Evolutionary conservation across 2,113 vertebrate genomes (phyloP).

Genomic region (Burhinus oedicnemus): DNA sequence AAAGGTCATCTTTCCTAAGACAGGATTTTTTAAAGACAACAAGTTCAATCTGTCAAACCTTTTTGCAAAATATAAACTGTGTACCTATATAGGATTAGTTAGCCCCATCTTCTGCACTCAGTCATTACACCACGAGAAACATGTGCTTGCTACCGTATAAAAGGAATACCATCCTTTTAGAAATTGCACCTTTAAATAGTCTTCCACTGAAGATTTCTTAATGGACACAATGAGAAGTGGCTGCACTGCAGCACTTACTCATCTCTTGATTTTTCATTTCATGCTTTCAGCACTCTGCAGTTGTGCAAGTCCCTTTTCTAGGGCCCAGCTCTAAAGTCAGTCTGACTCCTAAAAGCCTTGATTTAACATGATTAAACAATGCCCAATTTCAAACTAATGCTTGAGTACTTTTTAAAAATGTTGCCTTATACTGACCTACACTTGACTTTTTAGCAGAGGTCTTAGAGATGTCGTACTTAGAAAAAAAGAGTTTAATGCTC

Average conservation of each 20-base stretch:
- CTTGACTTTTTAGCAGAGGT: background rate
- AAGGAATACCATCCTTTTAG: background rate
- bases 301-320: background rate
- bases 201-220: background rate
- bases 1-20: background rate
- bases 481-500: background rate
- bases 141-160: accelerated
- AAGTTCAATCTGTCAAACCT: background rate
- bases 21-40: background rate
- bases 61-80: background rate
- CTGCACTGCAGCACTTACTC: background rate
- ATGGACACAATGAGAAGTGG: background rate
- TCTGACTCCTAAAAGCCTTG: background rate
- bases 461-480: background rate
- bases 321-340: background rate
- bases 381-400: background rate
- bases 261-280: background rate
- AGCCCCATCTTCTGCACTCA: background rate
- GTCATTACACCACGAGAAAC: background rate
- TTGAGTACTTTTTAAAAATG: background rate
- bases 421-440: background rate
- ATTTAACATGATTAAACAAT: background rate
- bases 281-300: background rate
- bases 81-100: background rate
- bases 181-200: background rate